These are phyloP conservation scores for Apteryx owenii DNA, from an alignment of 2,113 vertebrate genomes.

Conservation along the genomic window DNA sequence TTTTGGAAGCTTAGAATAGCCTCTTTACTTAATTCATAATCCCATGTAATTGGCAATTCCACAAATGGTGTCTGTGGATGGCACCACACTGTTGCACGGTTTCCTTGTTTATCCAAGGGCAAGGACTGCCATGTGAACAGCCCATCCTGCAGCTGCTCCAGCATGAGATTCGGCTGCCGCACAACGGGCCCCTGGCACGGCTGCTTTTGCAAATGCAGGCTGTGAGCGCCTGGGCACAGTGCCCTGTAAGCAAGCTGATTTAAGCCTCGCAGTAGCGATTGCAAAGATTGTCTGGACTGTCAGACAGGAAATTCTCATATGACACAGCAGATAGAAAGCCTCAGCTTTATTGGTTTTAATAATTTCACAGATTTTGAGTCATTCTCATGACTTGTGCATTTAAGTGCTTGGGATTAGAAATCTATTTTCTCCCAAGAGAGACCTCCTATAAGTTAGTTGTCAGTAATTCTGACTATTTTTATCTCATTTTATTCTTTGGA, in stretches of 20 bases:
- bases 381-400: neutral
- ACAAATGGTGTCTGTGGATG: fast-evolving
- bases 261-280: neutral
- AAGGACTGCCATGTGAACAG: neutral
- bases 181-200: neutral
- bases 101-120: neutral
- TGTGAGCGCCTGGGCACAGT: neutral
- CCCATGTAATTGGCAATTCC: neutral
- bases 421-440: neutral
- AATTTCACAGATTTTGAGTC: neutral
- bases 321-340: neutral
- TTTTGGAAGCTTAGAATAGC: neutral
- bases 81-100: neutral
- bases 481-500: no score
- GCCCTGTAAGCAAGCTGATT: neutral
- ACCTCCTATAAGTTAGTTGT: neutral
- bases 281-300: neutral
- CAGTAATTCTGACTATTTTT: neutral
- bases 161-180: fast-evolving
- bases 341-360: neutral
- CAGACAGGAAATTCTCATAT: neutral
- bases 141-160: neutral
- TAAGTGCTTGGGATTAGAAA: neutral
- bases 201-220: neutral
- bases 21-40: neutral